phyloP scores from a whole-genome alignment of 1,140 invertebrate species.

The Drosophila insularis region DNA sequence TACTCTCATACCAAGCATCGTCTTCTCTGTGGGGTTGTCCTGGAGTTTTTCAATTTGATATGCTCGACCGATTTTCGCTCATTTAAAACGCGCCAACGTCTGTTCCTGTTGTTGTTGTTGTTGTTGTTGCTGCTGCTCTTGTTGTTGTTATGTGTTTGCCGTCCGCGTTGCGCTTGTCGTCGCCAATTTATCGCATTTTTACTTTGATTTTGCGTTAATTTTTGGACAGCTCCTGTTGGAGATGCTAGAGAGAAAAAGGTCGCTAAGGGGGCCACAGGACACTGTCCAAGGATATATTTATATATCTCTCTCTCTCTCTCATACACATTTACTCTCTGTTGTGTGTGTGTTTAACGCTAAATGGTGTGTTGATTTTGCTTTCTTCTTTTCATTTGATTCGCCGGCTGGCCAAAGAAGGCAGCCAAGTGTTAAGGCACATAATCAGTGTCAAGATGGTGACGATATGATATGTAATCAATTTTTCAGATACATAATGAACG shows the following conservation, averaged over 20 bases:
- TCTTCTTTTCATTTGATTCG: constrained; percentile 33
- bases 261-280: not conserved
- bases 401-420: constrained; percentile 33
- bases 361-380: constrained; percentile 62
- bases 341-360: constrained; percentile 66
- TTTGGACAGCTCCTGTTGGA: constrained; percentile 55
- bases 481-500: constrained; percentile 29
- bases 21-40: constrained; percentile 48
- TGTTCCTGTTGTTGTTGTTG: constrained; percentile 19
- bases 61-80: constrained; percentile 79
- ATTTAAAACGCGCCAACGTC: constrained; percentile 65
- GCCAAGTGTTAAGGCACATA: constrained; percentile 70
- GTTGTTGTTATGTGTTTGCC: constrained; percentile 48
- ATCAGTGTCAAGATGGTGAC: constrained; percentile 64
- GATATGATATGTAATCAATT: constrained; percentile 61
- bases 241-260: constrained; percentile 1
- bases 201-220: constrained; percentile 81
- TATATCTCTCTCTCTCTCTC: not conserved
- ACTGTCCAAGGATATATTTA: not conserved
- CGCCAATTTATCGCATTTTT: constrained; percentile 80
- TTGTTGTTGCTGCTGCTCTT: constrained; percentile 28
- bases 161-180: constrained; percentile 67
- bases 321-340: not conserved
- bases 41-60: constrained; percentile 80
- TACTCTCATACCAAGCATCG: not conserved